These are phyloP conservation scores for Microhierax caerulescens DNA, from an alignment of 2,797 vertebrate genomes.

Conservation along the genomic window DNA sequence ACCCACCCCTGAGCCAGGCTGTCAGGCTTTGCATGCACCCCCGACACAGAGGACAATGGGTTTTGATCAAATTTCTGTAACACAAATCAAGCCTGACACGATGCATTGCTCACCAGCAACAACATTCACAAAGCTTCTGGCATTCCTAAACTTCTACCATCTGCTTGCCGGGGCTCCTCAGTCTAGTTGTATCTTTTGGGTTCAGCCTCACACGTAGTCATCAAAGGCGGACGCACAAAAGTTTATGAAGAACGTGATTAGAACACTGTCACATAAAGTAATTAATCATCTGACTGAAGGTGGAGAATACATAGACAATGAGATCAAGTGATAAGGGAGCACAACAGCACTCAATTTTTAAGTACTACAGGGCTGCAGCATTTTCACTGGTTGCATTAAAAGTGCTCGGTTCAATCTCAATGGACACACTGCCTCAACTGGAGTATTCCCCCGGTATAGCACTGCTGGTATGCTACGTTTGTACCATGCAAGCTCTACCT, in stretches of 20 bases:
- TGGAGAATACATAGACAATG: background rate
- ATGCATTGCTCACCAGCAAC: background rate
- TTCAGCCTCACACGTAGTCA: background rate
- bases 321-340: background rate
- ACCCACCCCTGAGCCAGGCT: background rate
- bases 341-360: background rate
- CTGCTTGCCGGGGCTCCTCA: fast-evolving
- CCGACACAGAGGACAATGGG: background rate
- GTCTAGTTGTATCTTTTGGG: background rate
- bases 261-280: background rate
- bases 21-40: background rate
- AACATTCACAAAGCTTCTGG: background rate
- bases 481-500: background rate
- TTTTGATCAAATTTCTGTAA: background rate
- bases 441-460: background rate
- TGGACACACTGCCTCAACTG: background rate
- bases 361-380: background rate
- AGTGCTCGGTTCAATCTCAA: background rate
- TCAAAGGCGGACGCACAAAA: background rate
- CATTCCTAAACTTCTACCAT: background rate
- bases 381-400: conserved; percentile 6
- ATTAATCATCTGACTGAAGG: background rate
- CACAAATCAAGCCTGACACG: background rate
- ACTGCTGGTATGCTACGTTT: fast-evolving
- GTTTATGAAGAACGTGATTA: background rate